Evolutionary conservation across 2,888 invertebrate genomes (phyloP), one percentile per base, ranked within the genome.

Genomic region (Eucera pruinosa): DNA sequence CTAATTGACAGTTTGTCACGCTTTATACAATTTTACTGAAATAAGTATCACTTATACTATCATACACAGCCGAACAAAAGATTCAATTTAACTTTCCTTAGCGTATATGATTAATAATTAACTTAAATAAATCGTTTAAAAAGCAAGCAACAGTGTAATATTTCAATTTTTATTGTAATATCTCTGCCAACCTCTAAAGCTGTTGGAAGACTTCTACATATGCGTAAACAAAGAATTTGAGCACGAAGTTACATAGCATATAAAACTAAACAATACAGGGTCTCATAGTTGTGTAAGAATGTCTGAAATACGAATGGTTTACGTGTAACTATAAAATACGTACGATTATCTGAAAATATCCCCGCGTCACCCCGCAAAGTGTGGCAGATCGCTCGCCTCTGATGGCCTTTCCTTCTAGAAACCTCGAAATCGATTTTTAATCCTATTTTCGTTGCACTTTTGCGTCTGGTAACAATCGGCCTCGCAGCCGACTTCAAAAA

Each of bases 341-440:
- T 87, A 87, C 85, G 78, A 73, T 84, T 80, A 66, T 77, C 64
- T 48, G 78, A 74, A 80, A 86, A 83, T 86, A 74, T 82, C 81
- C 81, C 81, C 85, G 82, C 84, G 84, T 86, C 82, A 61, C 78
- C 78, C 77, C 77, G 80, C 74, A 79, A 76, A 65, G 47, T 65
- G 81, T 76, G 80, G 78, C 84, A 84, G 73, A 74, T 85, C 73
- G 77, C 79, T 65, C 82, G 68, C 76, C 64, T 78, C 71, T 68
- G 52, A 61, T 68, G 57, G 54, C 61, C 69, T 72, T 78, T 70
- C 75, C 72, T 73, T 71, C 73, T 66, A 78, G 81, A 85, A 82
- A 60, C 62, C 84, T 73, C 75, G 64, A 69, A 48, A 75, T 81
- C 70, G 76, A 71, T 68, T 67, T 77, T 75, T 54, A 61, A 75